phyloP scores from a whole-genome alignment of 2,797 vertebrate species.

The Gymnoscopelus microlampas region DNA sequence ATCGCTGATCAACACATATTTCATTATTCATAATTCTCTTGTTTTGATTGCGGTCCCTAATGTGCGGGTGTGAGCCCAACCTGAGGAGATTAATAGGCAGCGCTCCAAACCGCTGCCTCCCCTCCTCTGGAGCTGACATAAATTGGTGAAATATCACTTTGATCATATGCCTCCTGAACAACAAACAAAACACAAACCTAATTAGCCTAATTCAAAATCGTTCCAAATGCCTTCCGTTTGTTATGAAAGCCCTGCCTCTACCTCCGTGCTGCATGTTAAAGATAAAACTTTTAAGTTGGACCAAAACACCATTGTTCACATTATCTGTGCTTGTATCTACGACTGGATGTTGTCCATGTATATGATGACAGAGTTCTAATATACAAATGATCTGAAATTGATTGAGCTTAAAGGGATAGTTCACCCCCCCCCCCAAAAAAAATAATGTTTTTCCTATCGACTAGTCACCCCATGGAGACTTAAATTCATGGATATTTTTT shows the following conservation, averaged over 20 bases:
- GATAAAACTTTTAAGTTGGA: constrained; percentile 55
- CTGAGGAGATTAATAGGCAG: constrained; percentile 74
- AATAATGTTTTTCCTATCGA: too few species aligned
- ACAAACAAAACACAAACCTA: constrained; percentile 83
- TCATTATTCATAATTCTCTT: constrained; percentile 78
- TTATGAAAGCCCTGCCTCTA: constrained; percentile 63
- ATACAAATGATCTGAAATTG: too few species aligned
- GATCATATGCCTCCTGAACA: constrained; percentile 78
- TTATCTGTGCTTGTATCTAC: not conserved
- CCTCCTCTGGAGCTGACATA: constrained; percentile 75
- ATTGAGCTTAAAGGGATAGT: too few species aligned
- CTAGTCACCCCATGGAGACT: too few species aligned
- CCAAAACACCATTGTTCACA: constrained; percentile 28
- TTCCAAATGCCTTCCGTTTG: constrained; percentile 75
- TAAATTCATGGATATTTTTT: too few species aligned
- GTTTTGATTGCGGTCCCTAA: constrained; percentile 78
- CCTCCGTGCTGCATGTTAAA: constrained; percentile 40
- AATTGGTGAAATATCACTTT: constrained; percentile 83
- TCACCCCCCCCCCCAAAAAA: too few species aligned
- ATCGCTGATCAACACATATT: constrained; percentile 76
- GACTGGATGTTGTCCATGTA: too few species aligned
- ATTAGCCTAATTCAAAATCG: constrained; percentile 80
- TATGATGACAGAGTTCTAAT: too few species aligned
- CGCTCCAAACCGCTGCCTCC: constrained; percentile 63
- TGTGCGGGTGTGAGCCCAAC: constrained; percentile 60